Base-by-base conservation (phyloP, 2,888 invertebrate species). In the Lasioglossum lativentre region DNA sequence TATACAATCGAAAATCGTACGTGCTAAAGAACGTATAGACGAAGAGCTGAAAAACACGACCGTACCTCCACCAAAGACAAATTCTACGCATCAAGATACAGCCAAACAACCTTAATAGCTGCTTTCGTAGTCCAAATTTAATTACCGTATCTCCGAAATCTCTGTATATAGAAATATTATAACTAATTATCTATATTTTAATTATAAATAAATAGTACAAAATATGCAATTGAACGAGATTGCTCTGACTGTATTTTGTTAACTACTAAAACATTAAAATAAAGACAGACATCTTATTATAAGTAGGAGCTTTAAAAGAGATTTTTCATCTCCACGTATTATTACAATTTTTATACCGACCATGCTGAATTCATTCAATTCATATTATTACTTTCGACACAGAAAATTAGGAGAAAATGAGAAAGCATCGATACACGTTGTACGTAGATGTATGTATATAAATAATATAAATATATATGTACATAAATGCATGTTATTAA, bases 1-100 rank as follows among this genome's bases (percentile, higher is more conserved):
- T 95, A 95, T 99, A 84, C 99, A 99, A 95, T 99, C 99, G 0
- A 99, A 99, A 96, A 97, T 99, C 40, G 97, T 98, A n/a, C 96
- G 98, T 92, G 98, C 98, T 0, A 98, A 98, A 94, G 98, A 98
- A 95, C 96, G 98, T 89, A 95, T 98, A 92, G 98, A 98, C 90
- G 96, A 97, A 76, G 98, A 98, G 95, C 91, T 98, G 23, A 92
- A 93, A 75, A 92, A 92, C 80, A 78, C 78, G 14, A 85, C 86
- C 16, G 42, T 76, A 27, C 78, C 81, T 38, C 85, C 88, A 16
- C 52, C 81, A 0, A 82, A 87, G 19, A 77, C 47, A 75, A 72
- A 70, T 70, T 78, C 81, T 45, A 74, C 23, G 14, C 74, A 27
- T 40, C 45, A 78, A 71, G 75, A 82, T 30, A 19, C 23, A 42